Evolutionary conservation across 2,888 invertebrate species (phyloP).

Genomic region (Acrocyrtus sp.): DNA sequence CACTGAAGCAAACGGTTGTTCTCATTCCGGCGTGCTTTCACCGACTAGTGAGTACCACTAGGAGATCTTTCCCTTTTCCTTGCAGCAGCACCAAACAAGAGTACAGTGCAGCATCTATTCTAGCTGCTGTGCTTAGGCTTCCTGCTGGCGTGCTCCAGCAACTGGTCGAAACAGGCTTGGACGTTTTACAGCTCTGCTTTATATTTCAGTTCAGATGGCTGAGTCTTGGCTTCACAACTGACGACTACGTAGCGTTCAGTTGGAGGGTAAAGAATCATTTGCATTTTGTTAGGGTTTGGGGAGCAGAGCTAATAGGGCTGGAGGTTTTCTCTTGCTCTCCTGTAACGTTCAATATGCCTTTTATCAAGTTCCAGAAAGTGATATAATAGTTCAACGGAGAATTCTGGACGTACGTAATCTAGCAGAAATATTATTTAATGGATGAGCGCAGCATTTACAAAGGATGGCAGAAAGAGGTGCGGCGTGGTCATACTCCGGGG

Average conservation of each 20-base stretch:
- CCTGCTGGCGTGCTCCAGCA: background rate
- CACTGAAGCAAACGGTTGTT: slow-evolving; percentile 22
- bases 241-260: background rate
- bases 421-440: background rate
- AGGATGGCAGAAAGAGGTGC: too few relatives aligned
- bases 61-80: background rate
- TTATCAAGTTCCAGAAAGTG: background rate
- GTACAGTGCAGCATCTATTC: too few relatives aligned
- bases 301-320: background rate
- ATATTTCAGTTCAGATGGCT: background rate
- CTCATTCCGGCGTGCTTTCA: slow-evolving; percentile 53
- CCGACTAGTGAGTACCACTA: slow-evolving; percentile 42
- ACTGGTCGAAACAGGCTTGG: background rate
- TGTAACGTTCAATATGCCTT: background rate
- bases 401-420: background rate
- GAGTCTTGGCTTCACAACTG: too few relatives aligned
- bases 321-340: background rate
- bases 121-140: background rate
- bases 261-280: background rate
- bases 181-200: too few relatives aligned
- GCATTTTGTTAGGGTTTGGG: background rate
- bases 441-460: background rate
- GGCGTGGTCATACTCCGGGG: background rate
- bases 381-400: background rate
- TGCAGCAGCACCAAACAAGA: background rate